phyloP scores from a whole-genome alignment of 2,888 invertebrate genomes.

The Pomacea canaliculata region DNA sequence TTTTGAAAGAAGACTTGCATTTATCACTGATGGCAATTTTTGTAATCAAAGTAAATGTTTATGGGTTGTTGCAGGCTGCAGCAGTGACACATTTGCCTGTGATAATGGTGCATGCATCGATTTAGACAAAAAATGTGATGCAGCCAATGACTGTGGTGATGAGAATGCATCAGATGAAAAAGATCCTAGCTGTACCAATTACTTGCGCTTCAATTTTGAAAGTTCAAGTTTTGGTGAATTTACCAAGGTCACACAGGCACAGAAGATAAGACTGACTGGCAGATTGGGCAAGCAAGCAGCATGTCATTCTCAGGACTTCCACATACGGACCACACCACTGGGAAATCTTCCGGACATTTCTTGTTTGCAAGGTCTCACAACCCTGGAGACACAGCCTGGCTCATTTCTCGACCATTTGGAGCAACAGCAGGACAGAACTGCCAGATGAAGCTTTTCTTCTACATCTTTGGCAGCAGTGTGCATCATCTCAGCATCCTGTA shows the following conservation, averaged over 20 bases:
- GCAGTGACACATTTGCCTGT: constrained; percentile 46
- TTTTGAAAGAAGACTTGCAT: too few relatives aligned
- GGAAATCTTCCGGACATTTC: constrained; percentile 52
- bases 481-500: constrained; percentile 3
- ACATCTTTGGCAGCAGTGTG: constrained; percentile 54
- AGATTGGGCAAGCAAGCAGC: background rate
- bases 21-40: too few relatives aligned
- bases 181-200: constrained; percentile 34
- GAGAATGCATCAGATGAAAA: constrained; percentile 48
- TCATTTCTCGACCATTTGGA: constrained; percentile 58
- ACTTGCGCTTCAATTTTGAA: constrained; percentile 56
- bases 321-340: constrained; percentile 59
- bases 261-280: constrained; percentile 43
- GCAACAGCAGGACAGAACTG: constrained; percentile 43
- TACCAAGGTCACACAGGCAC: constrained; percentile 46
- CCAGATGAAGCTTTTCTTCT: constrained; percentile 57
- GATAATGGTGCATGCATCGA: constrained; percentile 54
- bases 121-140: constrained; percentile 52
- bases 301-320: constrained; percentile 36
- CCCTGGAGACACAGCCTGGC: constrained; percentile 55
- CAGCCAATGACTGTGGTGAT: constrained; percentile 64
- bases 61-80: constrained; percentile 35
- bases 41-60: too few relatives aligned
- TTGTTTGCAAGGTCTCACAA: constrained; percentile 55
- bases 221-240: constrained; percentile 50